These are phyloP conservation scores for Cynaeus angustus DNA, from an alignment of 2,888 invertebrate species.

Conservation along the genomic window DNA sequence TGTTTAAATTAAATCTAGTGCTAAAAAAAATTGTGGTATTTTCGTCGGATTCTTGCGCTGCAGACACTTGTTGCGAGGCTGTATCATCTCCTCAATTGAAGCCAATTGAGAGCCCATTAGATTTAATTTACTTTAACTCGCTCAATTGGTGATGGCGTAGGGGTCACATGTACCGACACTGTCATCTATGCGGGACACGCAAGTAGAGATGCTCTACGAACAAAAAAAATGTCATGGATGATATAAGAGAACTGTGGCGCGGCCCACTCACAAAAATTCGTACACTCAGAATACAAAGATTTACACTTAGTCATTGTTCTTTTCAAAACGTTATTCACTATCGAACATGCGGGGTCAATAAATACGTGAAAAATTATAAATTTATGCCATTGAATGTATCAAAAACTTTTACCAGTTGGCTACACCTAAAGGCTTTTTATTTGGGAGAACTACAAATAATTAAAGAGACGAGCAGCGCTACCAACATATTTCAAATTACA, in stretches of 20 bases:
- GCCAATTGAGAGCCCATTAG: constrained; percentile 71
- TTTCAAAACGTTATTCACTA: no score
- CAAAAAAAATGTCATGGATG: constrained; percentile 19
- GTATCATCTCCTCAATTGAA: constrained; percentile 69
- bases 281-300: constrained; percentile 1
- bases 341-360: no score
- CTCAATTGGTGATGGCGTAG: constrained; percentile 71
- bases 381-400: no score
- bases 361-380: no score
- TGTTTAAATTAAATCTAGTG: constrained; percentile 30
- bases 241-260: constrained; percentile 9
- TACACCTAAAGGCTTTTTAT: no score
- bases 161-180: constrained; percentile 69
- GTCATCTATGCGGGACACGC: constrained; percentile 69
- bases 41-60: constrained; percentile 49
- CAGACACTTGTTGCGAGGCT: constrained; percentile 68
- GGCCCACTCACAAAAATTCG: constrained; percentile 19
- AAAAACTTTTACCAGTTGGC: no score
- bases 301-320: not conserved
- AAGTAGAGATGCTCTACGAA: constrained; percentile 56
- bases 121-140: constrained; percentile 72
- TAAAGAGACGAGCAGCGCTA: no score
- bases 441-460: no score
- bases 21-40: constrained; percentile 28
- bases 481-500: no score